phyloP scores from a whole-genome alignment of 1,140 invertebrate species.

The Penaeus japonicus region DNA sequence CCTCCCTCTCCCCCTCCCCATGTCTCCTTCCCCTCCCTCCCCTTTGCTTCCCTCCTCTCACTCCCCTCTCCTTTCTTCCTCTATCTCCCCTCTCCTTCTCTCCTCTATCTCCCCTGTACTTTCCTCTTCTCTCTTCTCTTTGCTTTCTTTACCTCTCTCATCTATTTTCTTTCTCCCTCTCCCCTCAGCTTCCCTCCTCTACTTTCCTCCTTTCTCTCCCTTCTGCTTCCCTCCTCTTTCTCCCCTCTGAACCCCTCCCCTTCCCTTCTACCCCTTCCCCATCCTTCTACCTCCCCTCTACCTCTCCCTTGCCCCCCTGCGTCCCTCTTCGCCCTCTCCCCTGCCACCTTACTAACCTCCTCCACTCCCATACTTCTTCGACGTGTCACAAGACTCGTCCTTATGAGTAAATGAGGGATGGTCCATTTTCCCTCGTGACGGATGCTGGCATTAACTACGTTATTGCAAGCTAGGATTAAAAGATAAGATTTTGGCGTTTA shows the following conservation, averaged over 20 bases:
- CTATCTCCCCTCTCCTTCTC: no score
- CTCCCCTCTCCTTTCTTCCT: neutral
- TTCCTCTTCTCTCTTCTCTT: neutral
- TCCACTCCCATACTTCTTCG: no score
- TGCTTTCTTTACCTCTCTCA: neutral
- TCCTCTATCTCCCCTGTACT: no score
- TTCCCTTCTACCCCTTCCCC: neutral
- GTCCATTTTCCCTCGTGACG: no score
- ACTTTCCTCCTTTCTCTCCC: neutral
- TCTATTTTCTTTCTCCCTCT: no score
- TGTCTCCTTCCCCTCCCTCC: neutral
- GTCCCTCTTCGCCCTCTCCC: neutral
- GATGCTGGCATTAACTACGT: no score
- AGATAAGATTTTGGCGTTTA: no score
- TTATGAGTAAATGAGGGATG: no score
- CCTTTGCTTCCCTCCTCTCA: neutral
- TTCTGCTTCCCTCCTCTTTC: neutral
- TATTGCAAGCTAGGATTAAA: no score
- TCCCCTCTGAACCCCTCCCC: neutral
- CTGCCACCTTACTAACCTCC: neutral
- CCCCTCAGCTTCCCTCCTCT: neutral
- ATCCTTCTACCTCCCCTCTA: neutral
- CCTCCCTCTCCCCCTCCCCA: neutral
- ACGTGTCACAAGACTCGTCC: no score
- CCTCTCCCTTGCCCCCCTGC: neutral